phyloP scores from a whole-genome alignment of 2,888 invertebrate species.

The Euplagia quadripunctaria region DNA sequence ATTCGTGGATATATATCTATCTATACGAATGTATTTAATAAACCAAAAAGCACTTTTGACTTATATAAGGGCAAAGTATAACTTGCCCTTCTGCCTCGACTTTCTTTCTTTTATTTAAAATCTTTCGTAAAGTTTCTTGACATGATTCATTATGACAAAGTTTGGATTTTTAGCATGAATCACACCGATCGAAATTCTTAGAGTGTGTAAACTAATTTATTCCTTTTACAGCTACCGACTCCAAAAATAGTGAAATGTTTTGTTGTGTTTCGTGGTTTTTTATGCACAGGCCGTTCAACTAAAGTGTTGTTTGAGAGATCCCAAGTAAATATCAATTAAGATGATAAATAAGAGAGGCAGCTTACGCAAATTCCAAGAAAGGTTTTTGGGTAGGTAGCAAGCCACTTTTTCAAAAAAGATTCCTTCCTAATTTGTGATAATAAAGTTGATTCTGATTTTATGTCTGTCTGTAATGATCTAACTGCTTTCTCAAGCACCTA shows the following conservation, averaged over 20 bases:
- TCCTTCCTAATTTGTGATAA: neutral
- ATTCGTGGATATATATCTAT: neutral
- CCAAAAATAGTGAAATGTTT: neutral
- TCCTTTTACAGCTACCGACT: constrained; percentile 5
- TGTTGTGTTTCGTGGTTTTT: constrained; percentile 22
- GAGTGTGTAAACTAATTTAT: constrained; percentile 12
- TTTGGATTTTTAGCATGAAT: constrained; percentile 33
- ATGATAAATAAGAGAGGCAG: constrained; percentile 39
- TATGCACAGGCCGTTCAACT: constrained; percentile 29
- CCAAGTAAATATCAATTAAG: constrained; percentile 54
- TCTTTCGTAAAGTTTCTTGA: constrained; percentile 22
- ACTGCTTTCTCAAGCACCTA: neutral
- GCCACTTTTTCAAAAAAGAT: neutral
- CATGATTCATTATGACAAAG: constrained; percentile 46
- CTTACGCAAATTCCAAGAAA: constrained; percentile 53
- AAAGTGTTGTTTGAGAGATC: constrained; percentile 44
- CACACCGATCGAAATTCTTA: constrained; percentile 32
- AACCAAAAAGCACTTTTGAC: neutral
- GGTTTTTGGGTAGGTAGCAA: constrained; percentile 16
- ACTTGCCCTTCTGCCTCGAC: constrained; percentile 1
- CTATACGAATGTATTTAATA: neutral
- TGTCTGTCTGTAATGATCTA: neutral
- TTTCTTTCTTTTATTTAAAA: constrained; percentile 31
- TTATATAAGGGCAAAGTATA: constrained; percentile 7
- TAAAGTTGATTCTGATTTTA: neutral